phyloP scores from a whole-genome alignment of 2,888 invertebrate genomes.

The Dryadula phaetusa region DNA sequence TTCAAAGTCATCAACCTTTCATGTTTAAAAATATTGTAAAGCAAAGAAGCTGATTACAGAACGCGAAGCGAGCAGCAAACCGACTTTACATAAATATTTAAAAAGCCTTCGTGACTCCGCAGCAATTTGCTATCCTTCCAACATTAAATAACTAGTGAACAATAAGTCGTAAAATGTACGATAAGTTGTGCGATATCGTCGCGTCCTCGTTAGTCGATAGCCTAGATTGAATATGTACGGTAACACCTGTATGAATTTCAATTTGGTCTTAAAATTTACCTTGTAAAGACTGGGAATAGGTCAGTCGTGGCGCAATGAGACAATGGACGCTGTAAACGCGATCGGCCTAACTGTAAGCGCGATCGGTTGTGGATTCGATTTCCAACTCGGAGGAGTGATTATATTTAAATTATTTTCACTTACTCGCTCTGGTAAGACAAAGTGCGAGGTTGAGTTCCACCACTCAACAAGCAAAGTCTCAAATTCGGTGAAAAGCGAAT shows the following conservation, averaged over 20 bases:
- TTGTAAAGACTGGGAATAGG: not conserved
- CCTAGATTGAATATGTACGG: constrained; percentile 58
- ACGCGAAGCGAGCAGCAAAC: constrained; percentile 24
- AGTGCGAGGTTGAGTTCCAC: too few species aligned
- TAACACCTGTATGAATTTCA: not conserved
- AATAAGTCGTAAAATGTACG: constrained; percentile 70
- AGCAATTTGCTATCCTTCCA: constrained; percentile 41
- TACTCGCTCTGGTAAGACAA: too few species aligned
- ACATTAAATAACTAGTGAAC: constrained; percentile 61
- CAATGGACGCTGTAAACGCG: too few species aligned
- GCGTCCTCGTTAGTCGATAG: constrained; percentile 68
- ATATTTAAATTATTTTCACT: too few species aligned
- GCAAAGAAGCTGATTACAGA: constrained; percentile 30
- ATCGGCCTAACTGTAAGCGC: too few species aligned
- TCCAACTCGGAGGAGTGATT: too few species aligned
- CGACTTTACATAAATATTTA: constrained; percentile 39
- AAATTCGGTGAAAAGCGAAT: too few species aligned
- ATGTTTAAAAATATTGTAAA: constrained; percentile 8
- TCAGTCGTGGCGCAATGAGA: too few species aligned
- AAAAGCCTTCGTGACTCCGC: constrained; percentile 52
- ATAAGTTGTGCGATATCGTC: constrained; percentile 52
- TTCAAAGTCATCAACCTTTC: constrained; percentile 8
- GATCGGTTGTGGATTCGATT: too few species aligned
- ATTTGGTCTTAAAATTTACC: too few species aligned
- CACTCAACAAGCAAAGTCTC: too few species aligned